Percentiles rank a stretch among this genome's conserved stretches.
Evolutionary conservation across 2,888 invertebrate species (phyloP).

Genomic region (Nemoura dubitans): DNA sequence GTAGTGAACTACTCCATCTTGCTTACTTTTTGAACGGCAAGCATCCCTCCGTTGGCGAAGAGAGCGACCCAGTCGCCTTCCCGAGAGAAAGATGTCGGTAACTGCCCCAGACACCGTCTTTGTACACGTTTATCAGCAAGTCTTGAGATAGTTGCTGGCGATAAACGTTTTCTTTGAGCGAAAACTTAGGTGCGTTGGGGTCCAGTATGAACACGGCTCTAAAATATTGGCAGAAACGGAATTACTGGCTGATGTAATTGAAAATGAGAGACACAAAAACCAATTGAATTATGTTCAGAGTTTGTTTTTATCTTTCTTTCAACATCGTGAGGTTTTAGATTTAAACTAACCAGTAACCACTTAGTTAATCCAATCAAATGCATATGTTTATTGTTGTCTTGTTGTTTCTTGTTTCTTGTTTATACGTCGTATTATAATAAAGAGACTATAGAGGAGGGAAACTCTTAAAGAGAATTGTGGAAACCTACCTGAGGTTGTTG

Average conservation of each 20-base stretch:
- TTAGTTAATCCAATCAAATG: too few species aligned
- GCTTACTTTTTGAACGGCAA: slow-evolving; percentile 28
- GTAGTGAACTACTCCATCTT: not conserved
- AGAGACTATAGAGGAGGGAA: too few species aligned
- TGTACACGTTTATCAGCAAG: slow-evolving; percentile 41
- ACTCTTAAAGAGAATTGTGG: not conserved
- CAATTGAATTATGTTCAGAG: too few species aligned
- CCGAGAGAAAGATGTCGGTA: slow-evolving; percentile 37
- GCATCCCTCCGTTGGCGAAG: not conserved
- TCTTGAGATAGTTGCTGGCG: slow-evolving; percentile 46
- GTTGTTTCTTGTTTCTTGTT: too few species aligned
- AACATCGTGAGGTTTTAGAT: too few species aligned
- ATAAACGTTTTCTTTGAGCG: slow-evolving; percentile 51
- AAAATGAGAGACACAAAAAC: too few species aligned
- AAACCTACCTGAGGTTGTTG: slow-evolving; percentile 41
- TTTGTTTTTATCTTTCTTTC: too few species aligned
- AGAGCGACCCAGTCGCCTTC: slow-evolving; percentile 56
- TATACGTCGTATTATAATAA: too few species aligned
- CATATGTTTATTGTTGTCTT: too few species aligned
- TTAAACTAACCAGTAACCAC: too few species aligned
- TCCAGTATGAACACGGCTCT: slow-evolving; percentile 55
- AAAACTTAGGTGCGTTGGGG: slow-evolving; percentile 41
- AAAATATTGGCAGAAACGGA: too few species aligned
- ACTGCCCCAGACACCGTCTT: slow-evolving; percentile 46
- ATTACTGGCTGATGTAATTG: too few species aligned